Evolutionary conservation across 2,797 vertebrate genomes (phyloP).

Genomic region (Eutrigla gurnardus): DNA sequence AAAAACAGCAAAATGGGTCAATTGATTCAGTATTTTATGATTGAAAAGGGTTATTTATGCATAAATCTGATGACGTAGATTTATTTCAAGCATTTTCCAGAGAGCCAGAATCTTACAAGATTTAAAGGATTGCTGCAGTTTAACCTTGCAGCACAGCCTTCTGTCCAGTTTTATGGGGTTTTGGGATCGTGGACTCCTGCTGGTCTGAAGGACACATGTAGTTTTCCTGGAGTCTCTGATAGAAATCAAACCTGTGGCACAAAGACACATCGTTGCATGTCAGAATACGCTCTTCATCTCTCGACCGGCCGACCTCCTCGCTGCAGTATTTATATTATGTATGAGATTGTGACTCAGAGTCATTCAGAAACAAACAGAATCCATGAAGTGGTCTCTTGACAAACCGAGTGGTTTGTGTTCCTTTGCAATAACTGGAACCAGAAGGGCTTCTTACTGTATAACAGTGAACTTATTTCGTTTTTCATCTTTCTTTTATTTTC

Average conservation of each 20-base stretch:
- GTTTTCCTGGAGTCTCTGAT: slow-evolving; percentile 33
- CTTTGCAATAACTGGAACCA: neutral
- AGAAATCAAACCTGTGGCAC: slow-evolving; percentile 14
- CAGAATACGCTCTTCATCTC: slow-evolving; percentile 25
- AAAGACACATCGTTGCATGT: slow-evolving; percentile 27
- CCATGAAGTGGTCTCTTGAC: neutral
- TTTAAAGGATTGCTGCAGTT: neutral
- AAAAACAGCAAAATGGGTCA: neutral
- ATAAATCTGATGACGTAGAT: neutral
- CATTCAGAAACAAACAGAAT: slow-evolving; percentile 4
- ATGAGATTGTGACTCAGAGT: too few species aligned
- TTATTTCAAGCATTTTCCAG: neutral
- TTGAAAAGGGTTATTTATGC: neutral
- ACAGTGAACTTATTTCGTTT: neutral
- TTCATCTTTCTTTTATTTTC: neutral
- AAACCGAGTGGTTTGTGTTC: neutral
- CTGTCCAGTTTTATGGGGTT: slow-evolving; percentile 25
- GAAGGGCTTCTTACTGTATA: neutral
- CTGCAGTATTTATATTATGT: neutral
- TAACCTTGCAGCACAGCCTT: slow-evolving; percentile 6
- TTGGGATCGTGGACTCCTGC: slow-evolving; percentile 2
- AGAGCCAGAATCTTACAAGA: neutral
- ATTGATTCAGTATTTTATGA: neutral
- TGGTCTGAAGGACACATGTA: slow-evolving; percentile 21
- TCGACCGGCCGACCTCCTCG: neutral